phyloP scores from a whole-genome alignment of 92 coral and sea anemone genomes.

The Bergia sp. region DNA sequence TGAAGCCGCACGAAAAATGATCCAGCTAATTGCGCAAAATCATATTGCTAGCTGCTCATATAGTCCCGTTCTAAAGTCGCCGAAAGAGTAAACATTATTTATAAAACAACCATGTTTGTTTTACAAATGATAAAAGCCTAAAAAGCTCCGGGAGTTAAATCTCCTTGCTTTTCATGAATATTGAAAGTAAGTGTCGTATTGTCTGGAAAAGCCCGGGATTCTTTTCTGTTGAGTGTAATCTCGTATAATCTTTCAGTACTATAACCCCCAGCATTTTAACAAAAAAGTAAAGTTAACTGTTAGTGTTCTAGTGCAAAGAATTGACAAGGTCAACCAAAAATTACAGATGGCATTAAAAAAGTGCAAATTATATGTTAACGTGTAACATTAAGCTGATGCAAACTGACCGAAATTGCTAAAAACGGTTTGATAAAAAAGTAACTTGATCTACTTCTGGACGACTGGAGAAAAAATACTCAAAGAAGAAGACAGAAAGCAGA shows the following conservation, averaged over 20 bases:
- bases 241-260: neutral
- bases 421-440: neutral
- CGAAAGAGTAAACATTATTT: conserved; percentile 72
- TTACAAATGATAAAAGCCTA: conserved; percentile 22
- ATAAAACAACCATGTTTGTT: conserved; percentile 36
- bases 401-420: neutral
- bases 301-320: neutral
- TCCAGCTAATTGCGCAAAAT: conserved; percentile 75
- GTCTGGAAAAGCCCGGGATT: conserved; percentile 30
- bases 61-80: conserved; percentile 78
- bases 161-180: neutral
- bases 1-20: conserved; percentile 67
- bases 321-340: neutral
- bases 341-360: conserved; percentile 1
- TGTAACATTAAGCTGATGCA: neutral
- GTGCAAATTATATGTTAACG: neutral
- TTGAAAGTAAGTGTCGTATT: conserved; percentile 18
- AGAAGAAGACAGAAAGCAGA: conserved; percentile 35
- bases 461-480: neutral
- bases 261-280: conserved; percentile 2
- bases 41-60: conserved; percentile 77
- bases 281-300: neutral
- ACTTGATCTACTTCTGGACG: neutral
- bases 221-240: neutral
- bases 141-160: conserved; percentile 13